These are phyloP conservation scores for Ascidia mentula DNA, from an alignment of 23 tunicate genomes.

Conservation along the genomic window DNA sequence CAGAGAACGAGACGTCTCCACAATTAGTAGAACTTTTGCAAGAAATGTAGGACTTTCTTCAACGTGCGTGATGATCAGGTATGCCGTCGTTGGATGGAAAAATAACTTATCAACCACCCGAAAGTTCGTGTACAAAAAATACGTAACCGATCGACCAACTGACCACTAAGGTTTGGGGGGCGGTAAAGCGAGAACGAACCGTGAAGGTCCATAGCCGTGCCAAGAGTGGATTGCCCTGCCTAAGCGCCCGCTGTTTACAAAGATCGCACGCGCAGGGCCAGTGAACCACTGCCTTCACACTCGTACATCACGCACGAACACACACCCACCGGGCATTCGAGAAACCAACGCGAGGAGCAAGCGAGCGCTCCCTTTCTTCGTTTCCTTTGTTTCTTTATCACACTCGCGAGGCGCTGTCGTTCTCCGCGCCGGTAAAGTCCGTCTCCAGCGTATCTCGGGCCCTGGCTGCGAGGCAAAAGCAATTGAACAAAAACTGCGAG, in stretches of 20 bases:
- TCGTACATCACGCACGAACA: background rate
- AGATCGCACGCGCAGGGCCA: conserved; percentile 11
- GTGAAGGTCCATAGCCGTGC: no score
- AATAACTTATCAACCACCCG: no score
- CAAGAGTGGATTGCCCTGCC: background rate
- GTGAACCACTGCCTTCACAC: background rate
- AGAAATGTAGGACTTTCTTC: no score
- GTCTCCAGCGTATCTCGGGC: background rate
- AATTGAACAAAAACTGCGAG: background rate
- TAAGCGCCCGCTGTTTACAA: conserved; percentile 10
- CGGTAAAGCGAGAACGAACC: no score
- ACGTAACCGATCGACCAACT: no score
- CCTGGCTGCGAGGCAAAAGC: background rate
- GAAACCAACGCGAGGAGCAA: background rate
- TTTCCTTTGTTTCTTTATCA: background rate
- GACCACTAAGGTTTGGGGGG: no score
- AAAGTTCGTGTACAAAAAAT: no score
- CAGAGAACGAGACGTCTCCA: no score
- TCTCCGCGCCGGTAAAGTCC: conserved; percentile 13
- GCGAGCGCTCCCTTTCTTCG: background rate
- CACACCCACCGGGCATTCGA: background rate
- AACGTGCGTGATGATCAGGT: no score
- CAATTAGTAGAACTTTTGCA: no score
- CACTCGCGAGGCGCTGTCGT: conserved; percentile 5
- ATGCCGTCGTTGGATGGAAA: no score